These are phyloP conservation scores for Noctuana brunneofusca DNA, from an alignment of 2,888 invertebrate species.

Conservation along the genomic window DNA sequence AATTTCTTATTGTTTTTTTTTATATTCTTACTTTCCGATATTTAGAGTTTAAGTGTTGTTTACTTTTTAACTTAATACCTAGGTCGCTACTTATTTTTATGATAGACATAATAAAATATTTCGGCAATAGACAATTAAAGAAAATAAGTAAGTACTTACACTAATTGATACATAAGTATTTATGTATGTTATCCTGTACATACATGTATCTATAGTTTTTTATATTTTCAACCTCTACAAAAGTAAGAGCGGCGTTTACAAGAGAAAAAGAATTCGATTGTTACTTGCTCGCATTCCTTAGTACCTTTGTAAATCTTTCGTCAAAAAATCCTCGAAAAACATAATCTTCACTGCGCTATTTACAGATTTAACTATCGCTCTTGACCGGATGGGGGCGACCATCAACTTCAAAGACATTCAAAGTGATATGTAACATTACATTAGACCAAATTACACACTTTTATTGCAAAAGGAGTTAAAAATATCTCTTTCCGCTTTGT, in stretches of 20 bases:
- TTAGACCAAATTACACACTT: conserved; percentile 13
- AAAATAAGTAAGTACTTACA: too few species aligned
- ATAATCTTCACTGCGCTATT: conserved; percentile 37
- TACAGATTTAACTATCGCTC: conserved; percentile 28
- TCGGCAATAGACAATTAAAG: too few species aligned
- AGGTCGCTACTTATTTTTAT: too few species aligned
- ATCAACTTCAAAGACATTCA: conserved; percentile 29
- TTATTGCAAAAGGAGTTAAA: conserved; percentile 11
- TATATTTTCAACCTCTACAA: too few species aligned
- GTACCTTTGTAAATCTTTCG: background rate
- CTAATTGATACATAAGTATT: too few species aligned
- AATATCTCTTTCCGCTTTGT: background rate
- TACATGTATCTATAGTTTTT: too few species aligned
- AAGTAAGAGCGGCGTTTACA: too few species aligned
- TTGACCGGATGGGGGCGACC: conserved; percentile 14
- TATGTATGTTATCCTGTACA: too few species aligned
- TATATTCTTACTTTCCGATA: background rate
- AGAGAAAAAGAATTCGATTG: too few species aligned
- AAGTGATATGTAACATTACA: conserved; percentile 23
- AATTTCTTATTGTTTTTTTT: background rate
- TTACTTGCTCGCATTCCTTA: background rate
- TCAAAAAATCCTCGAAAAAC: conserved; percentile 1
- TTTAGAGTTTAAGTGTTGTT: background rate
- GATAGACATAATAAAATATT: too few species aligned
- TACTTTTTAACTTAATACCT: background rate